Base-by-base conservation (phyloP, 2,113 vertebrate species). In the Pterophyllum scalare region DNA sequence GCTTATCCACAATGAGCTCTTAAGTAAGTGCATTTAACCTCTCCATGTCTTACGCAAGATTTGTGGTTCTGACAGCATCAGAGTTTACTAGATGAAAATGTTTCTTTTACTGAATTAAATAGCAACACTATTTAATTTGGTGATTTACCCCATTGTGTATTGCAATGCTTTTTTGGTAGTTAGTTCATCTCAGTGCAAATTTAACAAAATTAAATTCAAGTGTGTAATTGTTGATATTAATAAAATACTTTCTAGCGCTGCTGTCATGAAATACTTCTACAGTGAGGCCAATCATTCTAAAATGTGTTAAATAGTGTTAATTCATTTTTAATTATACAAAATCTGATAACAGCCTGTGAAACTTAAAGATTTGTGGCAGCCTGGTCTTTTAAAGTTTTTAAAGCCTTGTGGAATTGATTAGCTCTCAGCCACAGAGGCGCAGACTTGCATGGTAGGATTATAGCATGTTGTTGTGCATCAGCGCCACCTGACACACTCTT, bases 1-100 rank as follows among this genome's bases (percentile, higher is more conserved):
- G 86, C 97, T 99, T 80, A 99, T 99, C 94, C 98, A 99, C 87
- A 98, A 98, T 88, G 98, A 99, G 62, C 97, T 99, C 83, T 94
- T 96, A 95, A 98, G 98, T 99, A 96, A 95, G 97, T 91, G 52
- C 46, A 58, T 64, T 35, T 22, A 54, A 57, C 75, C 46, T 59
- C 22, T 65, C 35, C 49, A 17, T 13, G 9, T 15, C 22, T 78
- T 59, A 14, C 38, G 3, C 15, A 15, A 10, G 20, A 54, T 84
- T 54, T 84, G 5, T 20, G 3, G 75, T 13, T 8, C 12, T 56
- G 49, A n/a, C 20, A 52, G 24, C 57, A 12, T 70, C 38, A 22
- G 4, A 49, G 9, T 52, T 57, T n/a, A n/a, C 7, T n/a, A 35
- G 33, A 28, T 72, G 11, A 31, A 54, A 54, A 49, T 49, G 38